Evolutionary conservation across 1,140 invertebrate genomes (phyloP), one percentile per base, ranked within the genome.

Genomic region (Cydia strobilella): DNA sequence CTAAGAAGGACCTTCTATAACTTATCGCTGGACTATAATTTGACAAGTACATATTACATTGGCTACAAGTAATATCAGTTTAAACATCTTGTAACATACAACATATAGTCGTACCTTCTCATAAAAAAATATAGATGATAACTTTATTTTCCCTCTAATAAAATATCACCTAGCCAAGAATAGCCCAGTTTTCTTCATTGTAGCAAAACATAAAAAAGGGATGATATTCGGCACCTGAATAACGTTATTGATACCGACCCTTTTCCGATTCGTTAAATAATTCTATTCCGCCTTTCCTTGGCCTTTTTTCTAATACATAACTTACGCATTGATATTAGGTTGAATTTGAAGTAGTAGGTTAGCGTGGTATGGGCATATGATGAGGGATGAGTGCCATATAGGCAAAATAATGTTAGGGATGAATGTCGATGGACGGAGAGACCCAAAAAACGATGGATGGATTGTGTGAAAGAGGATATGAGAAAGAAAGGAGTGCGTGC

Each of bases 251-350:
- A 69, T 35, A 39, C 65, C 31, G 31, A 69, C 65, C 65, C 35
- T 69, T 69, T 42, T 69, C 13, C 31, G 65, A 69, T 69, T 69
- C 65, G 65, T 69, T 69, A 69, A 69, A 42, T 31, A 69, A 69
- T 69, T 42, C 31, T 42, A 42, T 35, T 18, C n/a, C 35, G 42
- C 65, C 31, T 69, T 5, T 20, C 54, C 20, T 23, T 20, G 0
- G 20, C 20, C 23, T 23, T 23, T 59, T 59, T 5, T 59, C 9
- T 0, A 59, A 23, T 12, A 23, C 2, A 10, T 23, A 23, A 23
- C 15, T n/a, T n/a, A 23, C 20, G 15, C 18, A 59, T 23, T 23
- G 20, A 20, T 23, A 59, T 59, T 59, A 59, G 2, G 23, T 59
- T 59, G 2, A 59, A 59, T 23, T 20, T 51, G 15, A 13, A 48